These are phyloP conservation scores for Falco cherrug DNA, from an alignment of 2,797 vertebrate genomes.

Conservation along the genomic window DNA sequence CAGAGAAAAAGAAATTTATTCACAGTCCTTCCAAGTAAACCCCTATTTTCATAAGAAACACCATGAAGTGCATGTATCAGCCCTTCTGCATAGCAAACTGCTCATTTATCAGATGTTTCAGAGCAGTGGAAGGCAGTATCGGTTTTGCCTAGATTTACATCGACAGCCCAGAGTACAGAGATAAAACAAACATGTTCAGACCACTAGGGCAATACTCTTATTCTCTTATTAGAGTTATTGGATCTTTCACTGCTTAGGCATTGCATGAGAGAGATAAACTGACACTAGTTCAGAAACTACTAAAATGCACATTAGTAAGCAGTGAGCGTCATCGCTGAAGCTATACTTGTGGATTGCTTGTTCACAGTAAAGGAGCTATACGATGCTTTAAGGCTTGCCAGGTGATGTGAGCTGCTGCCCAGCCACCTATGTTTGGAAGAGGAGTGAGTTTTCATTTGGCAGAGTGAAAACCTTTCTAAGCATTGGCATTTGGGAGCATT, in stretches of 20 bases:
- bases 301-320: background rate
- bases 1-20: background rate
- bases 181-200: background rate
- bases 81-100: background rate
- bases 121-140: background rate
- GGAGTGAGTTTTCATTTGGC: background rate
- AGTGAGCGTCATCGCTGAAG: background rate
- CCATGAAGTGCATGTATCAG: background rate
- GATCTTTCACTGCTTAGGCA: background rate
- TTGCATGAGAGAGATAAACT: background rate
- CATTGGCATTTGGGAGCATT: background rate
- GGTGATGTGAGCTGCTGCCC: background rate
- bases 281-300: background rate
- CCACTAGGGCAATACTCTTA: background rate
- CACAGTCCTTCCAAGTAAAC: constrained; percentile 6
- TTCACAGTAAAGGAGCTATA: background rate
- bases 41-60: constrained; percentile 9
- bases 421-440: background rate
- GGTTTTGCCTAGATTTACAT: background rate
- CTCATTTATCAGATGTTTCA: background rate
- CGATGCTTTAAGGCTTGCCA: background rate
- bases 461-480: background rate
- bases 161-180: background rate
- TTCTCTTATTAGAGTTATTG: background rate
- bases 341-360: background rate